Evolutionary conservation across 2,113 vertebrate species (phyloP).

Genomic region (Numida meleagris): DNA sequence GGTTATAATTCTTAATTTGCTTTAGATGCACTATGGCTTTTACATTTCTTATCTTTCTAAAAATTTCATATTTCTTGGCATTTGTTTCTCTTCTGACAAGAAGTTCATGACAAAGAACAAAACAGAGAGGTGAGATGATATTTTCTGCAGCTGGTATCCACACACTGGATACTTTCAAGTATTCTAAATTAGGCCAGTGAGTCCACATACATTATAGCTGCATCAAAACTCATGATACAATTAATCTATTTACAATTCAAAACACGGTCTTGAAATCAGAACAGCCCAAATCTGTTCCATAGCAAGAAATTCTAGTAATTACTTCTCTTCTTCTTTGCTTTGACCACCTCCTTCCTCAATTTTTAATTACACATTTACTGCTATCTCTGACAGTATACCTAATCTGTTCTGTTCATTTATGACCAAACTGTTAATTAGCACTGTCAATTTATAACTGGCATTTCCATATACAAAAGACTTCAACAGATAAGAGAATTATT

Average conservation of each 20-base stretch:
- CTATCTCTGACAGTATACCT: not conserved
- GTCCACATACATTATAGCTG: not conserved
- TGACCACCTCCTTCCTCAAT: not conserved
- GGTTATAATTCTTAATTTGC: not conserved
- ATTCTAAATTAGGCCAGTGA: conserved; percentile 16
- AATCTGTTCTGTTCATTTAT: not conserved
- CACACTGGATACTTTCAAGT: not conserved
- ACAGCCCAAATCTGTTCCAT: not conserved
- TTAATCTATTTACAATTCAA: conserved; percentile 32
- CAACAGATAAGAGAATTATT: not conserved
- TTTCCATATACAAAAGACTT: not conserved
- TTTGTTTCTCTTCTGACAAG: not conserved
- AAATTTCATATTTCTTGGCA: not conserved
- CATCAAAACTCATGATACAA: conserved; percentile 41
- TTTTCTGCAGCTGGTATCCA: conserved; percentile 11
- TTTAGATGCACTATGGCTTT: not conserved
- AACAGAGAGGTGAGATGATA: not conserved
- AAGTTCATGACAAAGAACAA: not conserved
- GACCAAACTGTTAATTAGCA: not conserved
- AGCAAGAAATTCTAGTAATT: not conserved
- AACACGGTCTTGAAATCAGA: not conserved
- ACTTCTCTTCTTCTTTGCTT: not conserved
- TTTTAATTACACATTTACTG: not conserved
- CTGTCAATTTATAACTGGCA: not conserved
- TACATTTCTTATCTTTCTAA: not conserved